Percentiles rank a stretch among this genome's conserved stretches.
Conservation (phyloP, 2,797 vertebrate genomes). For the Chelon auratus region DNA sequence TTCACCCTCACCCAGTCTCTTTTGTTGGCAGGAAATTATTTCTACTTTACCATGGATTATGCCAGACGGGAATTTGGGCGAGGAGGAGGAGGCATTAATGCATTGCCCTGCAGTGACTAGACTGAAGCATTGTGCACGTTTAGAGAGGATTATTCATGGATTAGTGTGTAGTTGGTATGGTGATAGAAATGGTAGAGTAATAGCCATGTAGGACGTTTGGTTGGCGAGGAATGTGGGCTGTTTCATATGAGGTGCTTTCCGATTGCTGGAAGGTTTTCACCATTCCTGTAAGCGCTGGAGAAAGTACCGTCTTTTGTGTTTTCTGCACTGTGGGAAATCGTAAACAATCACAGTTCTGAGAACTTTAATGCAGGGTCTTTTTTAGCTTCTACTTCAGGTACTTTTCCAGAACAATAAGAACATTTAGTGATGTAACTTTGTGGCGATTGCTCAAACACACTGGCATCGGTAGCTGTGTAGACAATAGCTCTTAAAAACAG, state of each 20-base stretch:
- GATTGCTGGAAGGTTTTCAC: no score
- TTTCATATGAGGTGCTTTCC: not conserved
- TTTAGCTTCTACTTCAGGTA: no score
- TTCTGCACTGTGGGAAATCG: no score
- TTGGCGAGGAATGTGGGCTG: not conserved
- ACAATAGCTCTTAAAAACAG: no score
- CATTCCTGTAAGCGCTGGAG: no score
- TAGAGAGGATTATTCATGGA: slow-evolving; percentile 76
- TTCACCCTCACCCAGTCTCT: slow-evolving; percentile 33
- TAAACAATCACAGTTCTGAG: no score
- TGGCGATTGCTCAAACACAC: no score
- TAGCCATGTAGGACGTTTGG: slow-evolving; percentile 1
- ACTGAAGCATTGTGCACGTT: slow-evolving; percentile 72
- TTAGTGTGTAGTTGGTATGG: slow-evolving; percentile 62
- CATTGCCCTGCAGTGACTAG: slow-evolving; percentile 49
- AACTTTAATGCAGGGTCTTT: no score
- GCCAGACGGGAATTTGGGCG: slow-evolving; percentile 64
- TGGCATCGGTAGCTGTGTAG: no score
- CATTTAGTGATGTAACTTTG: no score
- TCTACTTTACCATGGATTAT: slow-evolving; percentile 70
- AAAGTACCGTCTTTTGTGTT: no score
- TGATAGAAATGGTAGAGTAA: slow-evolving; percentile 34
- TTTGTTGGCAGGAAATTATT: slow-evolving; percentile 60
- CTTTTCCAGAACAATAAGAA: no score
- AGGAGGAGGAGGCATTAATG: slow-evolving; percentile 57